A percentile compares a stretch with the other conserved stretches of the same genome.
These are phyloP conservation scores for Drosophila varians DNA, from an alignment of 1,140 invertebrate genomes.

Conservation along the genomic window DNA sequence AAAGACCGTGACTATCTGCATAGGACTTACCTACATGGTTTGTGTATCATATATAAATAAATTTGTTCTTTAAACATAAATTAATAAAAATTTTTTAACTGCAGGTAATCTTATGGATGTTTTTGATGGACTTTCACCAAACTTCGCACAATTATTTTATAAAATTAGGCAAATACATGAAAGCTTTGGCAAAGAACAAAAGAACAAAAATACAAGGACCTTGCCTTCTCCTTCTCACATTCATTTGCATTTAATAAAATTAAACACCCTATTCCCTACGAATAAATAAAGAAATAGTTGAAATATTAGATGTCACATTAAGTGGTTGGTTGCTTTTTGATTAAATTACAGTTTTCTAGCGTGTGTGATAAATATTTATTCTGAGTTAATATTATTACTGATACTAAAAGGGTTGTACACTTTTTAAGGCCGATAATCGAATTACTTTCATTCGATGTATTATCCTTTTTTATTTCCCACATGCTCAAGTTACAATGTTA, in stretches of 20 bases:
- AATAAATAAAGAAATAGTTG: background rate
- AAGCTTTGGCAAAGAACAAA: no score
- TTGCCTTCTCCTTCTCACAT: background rate
- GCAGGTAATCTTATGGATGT: background rate
- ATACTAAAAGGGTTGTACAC: background rate
- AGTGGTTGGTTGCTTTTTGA: background rate
- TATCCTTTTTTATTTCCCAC: background rate
- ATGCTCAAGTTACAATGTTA: background rate
- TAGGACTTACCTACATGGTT: background rate
- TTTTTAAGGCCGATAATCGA: background rate
- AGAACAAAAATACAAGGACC: no score
- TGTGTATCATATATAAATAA: slow-evolving; percentile 7
- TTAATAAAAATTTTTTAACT: background rate
- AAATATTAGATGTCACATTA: background rate
- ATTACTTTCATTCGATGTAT: background rate
- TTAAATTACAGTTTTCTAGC: background rate
- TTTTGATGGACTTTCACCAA: background rate
- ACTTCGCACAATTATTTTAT: no score
- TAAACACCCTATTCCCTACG: background rate
- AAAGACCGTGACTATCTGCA: background rate
- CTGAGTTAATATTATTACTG: background rate
- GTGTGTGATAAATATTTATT: background rate
- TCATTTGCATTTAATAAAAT: background rate
- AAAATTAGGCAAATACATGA: no score
- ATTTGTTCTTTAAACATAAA: background rate